Percentiles rank a stretch among this genome's conserved stretches.
Evolutionary conservation across 2,113 vertebrate genomes (phyloP).

Genomic region (Chauna torquata): DNA sequence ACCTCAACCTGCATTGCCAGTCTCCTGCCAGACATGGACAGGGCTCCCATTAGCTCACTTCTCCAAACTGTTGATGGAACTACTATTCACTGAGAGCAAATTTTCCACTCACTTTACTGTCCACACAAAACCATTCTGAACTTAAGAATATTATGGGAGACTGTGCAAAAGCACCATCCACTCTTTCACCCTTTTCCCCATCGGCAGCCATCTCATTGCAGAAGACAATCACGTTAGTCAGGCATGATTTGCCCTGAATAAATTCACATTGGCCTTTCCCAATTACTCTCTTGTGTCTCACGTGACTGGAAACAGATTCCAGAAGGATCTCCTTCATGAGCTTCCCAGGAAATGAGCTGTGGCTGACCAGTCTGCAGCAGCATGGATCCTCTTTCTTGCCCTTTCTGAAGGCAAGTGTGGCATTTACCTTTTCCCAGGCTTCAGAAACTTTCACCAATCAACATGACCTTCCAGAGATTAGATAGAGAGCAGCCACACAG

Average conservation of each 20-base stretch:
- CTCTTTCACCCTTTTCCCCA: background rate
- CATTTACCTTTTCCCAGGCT: background rate
- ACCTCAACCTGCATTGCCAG: background rate
- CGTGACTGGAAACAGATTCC: background rate
- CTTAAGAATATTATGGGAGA: background rate
- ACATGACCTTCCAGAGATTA: background rate
- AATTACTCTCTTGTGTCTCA: background rate
- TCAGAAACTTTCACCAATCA: background rate
- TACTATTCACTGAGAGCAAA: background rate
- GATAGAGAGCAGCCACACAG: background rate
- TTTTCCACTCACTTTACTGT: background rate
- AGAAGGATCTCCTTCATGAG: background rate
- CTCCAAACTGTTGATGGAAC: background rate
- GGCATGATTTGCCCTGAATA: background rate
- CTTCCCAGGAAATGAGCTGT: background rate
- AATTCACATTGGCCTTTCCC: background rate
- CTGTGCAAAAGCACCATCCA: accelerated
- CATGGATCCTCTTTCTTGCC: background rate
- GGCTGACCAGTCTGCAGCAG: background rate
- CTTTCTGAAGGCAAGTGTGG: background rate
- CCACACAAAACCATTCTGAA: background rate
- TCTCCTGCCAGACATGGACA: background rate
- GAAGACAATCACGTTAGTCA: background rate
- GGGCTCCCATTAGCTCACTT: background rate
- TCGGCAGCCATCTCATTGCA: background rate